A percentile compares a stretch with the other conserved stretches of the same genome.
phyloP scores from a whole-genome alignment of 2,888 invertebrate genomes.

The Hofmannophila pseudospretella region DNA sequence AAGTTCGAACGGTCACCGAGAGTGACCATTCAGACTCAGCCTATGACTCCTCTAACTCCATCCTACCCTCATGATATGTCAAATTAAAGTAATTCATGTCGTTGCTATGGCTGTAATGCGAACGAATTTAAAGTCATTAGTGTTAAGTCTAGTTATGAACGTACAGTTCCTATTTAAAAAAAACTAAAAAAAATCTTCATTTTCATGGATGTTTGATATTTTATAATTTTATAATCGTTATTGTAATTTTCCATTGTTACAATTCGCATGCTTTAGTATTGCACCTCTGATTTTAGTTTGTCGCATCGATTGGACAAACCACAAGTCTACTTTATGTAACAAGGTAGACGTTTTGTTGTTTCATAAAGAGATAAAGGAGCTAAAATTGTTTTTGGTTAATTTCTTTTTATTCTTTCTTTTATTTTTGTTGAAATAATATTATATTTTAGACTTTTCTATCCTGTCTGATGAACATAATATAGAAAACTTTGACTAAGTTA shows the following conservation, averaged over 20 bases:
- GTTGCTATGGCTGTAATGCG: constrained; percentile 16
- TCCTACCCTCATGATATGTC: background rate
- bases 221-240: background rate
- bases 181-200: constrained; percentile 26
- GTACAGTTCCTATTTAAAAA: constrained; percentile 54
- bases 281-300: background rate
- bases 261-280: background rate
- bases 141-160: constrained; percentile 36
- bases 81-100: too few species aligned
- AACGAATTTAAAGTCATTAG: constrained; percentile 60
- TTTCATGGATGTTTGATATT: constrained; percentile 19
- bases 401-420: background rate
- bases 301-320: too few species aligned
- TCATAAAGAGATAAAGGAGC: constrained; percentile 5
- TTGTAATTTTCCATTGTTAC: background rate
- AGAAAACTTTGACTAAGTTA: too few species aligned
- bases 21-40: constrained; percentile 47
- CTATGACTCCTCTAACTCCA: constrained; percentile 16
- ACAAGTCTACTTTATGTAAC: too few species aligned
- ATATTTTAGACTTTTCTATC: too few species aligned
- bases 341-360: constrained; percentile 1
- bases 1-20: constrained; percentile 49
- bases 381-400: background rate
- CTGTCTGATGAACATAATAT: too few species aligned
- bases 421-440: background rate